Percentiles rank a stretch among this genome's conserved stretches.
phyloP scores from a whole-genome alignment of 1,140 invertebrate genomes.

The Drosophila erecta region DNA sequence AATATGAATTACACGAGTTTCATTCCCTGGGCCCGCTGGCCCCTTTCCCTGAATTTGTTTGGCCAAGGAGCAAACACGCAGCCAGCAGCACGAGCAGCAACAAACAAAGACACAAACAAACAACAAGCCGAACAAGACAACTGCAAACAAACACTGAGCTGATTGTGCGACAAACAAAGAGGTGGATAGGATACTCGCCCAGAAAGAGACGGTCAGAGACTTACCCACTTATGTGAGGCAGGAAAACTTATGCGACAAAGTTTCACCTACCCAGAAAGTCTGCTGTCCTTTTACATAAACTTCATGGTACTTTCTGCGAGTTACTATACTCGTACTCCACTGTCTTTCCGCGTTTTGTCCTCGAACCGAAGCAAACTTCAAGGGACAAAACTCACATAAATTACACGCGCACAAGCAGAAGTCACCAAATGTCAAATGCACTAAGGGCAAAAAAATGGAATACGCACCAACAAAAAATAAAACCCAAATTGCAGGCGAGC shows the following conservation, averaged over 20 bases:
- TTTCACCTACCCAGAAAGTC: slow-evolving; percentile 41
- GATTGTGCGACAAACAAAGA: slow-evolving; percentile 52
- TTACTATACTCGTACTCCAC: slow-evolving; percentile 6
- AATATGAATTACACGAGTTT: slow-evolving; percentile 71
- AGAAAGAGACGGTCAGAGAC: slow-evolving; percentile 14
- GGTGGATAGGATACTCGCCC: slow-evolving; percentile 6
- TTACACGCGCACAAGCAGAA: slow-evolving; percentile 71
- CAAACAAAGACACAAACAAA: slow-evolving; percentile 47
- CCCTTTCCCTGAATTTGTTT: slow-evolving; percentile 16
- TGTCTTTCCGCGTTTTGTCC: slow-evolving; percentile 16
- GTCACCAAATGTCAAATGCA: slow-evolving; percentile 81
- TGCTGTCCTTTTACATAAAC: slow-evolving; percentile 72
- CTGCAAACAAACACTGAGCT: slow-evolving; percentile 66
- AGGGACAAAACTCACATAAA: slow-evolving; percentile 74
- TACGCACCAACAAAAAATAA: slow-evolving; percentile 36
- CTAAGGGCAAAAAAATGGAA: slow-evolving; percentile 47
- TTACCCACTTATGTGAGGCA: slow-evolving; percentile 72
- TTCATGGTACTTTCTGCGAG: slow-evolving; percentile 62
- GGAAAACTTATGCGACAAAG: slow-evolving; percentile 74
- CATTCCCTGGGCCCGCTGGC: slow-evolving; percentile 2
- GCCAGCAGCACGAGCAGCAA: slow-evolving; percentile 41
- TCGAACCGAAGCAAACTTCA: slow-evolving; percentile 66
- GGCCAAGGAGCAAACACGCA: slow-evolving; percentile 40
- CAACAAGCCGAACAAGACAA: slow-evolving; percentile 48
- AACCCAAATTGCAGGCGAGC: slow-evolving; percentile 58